phyloP scores from a whole-genome alignment of 2,888 invertebrate genomes.

The Clistopyga incitator region DNA sequence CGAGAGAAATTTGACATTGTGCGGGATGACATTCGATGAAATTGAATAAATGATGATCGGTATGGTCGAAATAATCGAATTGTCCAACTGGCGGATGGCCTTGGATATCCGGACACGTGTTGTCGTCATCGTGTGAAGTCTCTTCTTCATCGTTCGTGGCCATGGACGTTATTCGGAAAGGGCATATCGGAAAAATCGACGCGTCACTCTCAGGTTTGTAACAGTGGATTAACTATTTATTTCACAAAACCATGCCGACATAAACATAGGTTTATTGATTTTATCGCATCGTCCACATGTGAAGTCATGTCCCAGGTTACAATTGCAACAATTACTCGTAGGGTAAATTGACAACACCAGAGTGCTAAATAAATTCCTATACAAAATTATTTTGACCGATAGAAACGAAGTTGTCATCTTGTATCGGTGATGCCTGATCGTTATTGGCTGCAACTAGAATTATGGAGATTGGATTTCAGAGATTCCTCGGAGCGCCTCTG shows the following conservation, averaged over 20 bases:
- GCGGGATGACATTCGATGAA: neutral
- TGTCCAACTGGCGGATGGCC: neutral
- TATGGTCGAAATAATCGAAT: conserved; percentile 11
- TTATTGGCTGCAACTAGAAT: neutral
- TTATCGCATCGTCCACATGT: neutral
- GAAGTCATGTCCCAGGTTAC: neutral
- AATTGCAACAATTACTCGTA: neutral
- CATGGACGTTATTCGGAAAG: conserved; percentile 59
- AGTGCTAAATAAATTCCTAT: neutral
- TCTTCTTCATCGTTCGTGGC: conserved; percentile 21
- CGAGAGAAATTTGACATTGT: conserved; percentile 15
- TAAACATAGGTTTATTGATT: neutral
- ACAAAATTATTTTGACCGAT: neutral
- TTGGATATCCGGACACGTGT: conserved; percentile 25
- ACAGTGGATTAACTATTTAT: neutral
- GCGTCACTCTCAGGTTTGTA: conserved; percentile 57
- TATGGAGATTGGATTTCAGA: neutral
- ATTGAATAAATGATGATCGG: neutral
- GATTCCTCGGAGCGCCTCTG: no score
- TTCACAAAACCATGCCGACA: neutral
- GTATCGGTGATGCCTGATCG: neutral
- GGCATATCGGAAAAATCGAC: conserved; percentile 29
- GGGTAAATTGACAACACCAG: neutral
- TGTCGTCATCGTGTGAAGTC: conserved; percentile 22
- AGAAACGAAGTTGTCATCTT: neutral